Base-by-base conservation (phyloP, 2,797 vertebrate genomes). In the Gorsachius magnificus region DNA sequence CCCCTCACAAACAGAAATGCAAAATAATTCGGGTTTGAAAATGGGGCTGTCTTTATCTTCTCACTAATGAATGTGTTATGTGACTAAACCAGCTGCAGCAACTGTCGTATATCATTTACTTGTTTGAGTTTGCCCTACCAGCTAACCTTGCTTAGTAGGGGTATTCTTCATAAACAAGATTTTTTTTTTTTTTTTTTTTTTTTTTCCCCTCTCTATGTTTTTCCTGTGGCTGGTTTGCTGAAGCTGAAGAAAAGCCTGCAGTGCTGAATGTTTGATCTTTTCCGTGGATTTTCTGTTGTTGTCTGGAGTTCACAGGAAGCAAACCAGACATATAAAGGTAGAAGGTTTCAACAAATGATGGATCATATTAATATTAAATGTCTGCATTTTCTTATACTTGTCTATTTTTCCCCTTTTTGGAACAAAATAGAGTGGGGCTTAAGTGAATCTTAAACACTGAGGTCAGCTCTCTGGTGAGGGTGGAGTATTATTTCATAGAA, bases 1-100 rank as follows among this genome's bases (percentile, higher is more conserved):
- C 46, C 50, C 16, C 48, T 89, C 50, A 61, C 46, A 91, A 94
- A 88, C 38, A 89, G 60, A 70, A 89, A 84, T 71, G 68, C 43
- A 85, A 83, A 93, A 60, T 60, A 80, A 77, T 88, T 87, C 31
- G 36, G n/a, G 13, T 82, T 89, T 95, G 75, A 58, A 91, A 84
- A 83, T 51, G 4, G 3, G 24, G 0, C 53, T 92, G 43, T 77
- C 56, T 83, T 93, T 82, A 71, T 58, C 19, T 54, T 81, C 60
- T 81, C 25, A 28, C 9, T 80, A 82, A 61, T 61, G 17, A 87
- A 75, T 75, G 29, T 41, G 57, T 65, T 64, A 56, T 36, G 26
- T 46, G 33, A 75, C 45, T 64, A 75, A 83, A 90, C 56, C 19
- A 33, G 6, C 33, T 54, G 19, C 46, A 94, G 17, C 10, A 48